Evolutionary conservation across 1,140 invertebrate genomes (phyloP), one percentile per base, ranked within the genome.

Genomic region (Thereuonema tuberculata): DNA sequence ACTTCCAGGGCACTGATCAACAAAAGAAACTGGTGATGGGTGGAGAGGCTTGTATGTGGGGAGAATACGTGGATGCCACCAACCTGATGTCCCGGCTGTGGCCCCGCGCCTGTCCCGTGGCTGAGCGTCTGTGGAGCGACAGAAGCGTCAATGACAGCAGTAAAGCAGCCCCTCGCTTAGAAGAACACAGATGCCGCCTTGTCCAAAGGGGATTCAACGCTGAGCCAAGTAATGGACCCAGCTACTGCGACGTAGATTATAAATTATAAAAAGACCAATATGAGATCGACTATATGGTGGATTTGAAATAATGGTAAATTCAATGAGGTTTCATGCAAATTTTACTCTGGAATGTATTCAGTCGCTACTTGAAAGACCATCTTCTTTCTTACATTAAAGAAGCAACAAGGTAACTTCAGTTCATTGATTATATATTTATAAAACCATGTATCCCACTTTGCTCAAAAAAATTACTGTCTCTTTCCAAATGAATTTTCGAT

Each of bases 21-120:
- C 71, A 78, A 65, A 77, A 67, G 49, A 46, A 56, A 14, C 28
- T 66, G 29, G 71, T 81, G 1, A 68, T 93, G n/a, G 90, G 93
- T 5, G 93, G 92, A 1, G 91, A 93, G 72, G 85, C 88, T 1
- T 91, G 88, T 65, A 87, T 95, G 83, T 94, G 92, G 92, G 81
- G 81, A 1, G 90, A 95, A 72, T 84, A 81, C 65, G 85, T 91
- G 0, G 87, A 93, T 68, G 78, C 73, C 63, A 78, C 76, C 1
- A 82, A 81, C 62, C 64, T 81, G 1, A 75, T 82, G 29, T 69
- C 72, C 31, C 77, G 82, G 66, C 79, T 86, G 12, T 90, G 85
- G 82, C 89, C 89, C 1, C 72, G 90, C 62, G 87, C 89, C 0
- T 81, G 82, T 59, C 87, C 88, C 0, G 79, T 84, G 0, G 92